phyloP scores from a whole-genome alignment of 1,140 invertebrate species.

The Halictus rubicundus region DNA sequence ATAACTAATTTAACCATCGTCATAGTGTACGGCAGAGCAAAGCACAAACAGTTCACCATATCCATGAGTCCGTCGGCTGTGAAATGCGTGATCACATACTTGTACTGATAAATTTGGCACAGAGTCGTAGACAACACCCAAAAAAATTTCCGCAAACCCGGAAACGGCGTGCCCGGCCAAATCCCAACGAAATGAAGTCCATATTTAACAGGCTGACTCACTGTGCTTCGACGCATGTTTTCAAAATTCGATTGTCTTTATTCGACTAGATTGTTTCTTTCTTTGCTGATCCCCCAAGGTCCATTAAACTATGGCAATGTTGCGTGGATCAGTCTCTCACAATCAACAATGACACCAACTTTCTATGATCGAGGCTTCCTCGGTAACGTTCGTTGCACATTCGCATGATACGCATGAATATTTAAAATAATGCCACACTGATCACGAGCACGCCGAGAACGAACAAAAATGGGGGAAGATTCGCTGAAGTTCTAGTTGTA shows the following conservation, averaged over 20 bases:
- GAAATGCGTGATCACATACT: constrained; percentile 34
- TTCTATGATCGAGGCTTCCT: not conserved
- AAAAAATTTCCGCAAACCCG: constrained; percentile 12
- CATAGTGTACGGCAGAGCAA: constrained; percentile 24
- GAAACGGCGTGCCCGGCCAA: constrained; percentile 35
- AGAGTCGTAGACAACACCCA: not conserved
- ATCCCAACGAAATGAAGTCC: constrained; percentile 36
- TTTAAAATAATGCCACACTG: constrained; percentile 7
- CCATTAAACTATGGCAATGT: no score
- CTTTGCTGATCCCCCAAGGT: no score
- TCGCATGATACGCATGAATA: not conserved
- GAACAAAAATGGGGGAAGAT: not conserved
- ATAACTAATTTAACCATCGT: constrained; percentile 41
- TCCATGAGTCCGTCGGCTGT: not conserved
- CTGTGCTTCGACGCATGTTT: not conserved
- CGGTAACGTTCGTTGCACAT: not conserved
- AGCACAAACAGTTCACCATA: constrained; percentile 34
- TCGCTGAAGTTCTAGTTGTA: no score
- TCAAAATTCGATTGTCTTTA: no score
- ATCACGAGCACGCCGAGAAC: not conserved
- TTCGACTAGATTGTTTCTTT: not conserved
- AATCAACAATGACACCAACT: not conserved
- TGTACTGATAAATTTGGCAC: constrained; percentile 42
- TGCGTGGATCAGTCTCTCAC: no score
- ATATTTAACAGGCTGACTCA: constrained; percentile 38